Evolutionary conservation across 1,140 invertebrate species (phyloP).

Genomic region (Achatina immaculata): DNA sequence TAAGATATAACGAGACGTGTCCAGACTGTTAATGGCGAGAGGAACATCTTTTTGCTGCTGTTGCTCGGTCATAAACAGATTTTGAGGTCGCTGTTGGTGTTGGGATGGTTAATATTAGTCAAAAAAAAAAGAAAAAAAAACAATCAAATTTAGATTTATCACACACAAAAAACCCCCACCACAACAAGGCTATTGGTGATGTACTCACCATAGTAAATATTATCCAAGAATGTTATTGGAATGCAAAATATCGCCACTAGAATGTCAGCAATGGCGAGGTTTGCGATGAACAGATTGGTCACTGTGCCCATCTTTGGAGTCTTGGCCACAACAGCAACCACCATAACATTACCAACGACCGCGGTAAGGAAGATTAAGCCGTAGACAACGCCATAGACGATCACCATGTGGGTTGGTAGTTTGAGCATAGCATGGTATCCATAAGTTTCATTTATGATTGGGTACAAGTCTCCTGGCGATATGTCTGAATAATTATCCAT

Average conservation of each 20-base stretch:
- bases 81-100: too few species aligned
- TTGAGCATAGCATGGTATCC: conserved; percentile 43
- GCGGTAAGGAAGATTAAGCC: conserved; percentile 81
- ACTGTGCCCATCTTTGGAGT: conserved; percentile 89
- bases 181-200: too few species aligned
- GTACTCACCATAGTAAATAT: conserved; percentile 52
- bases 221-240: conserved; percentile 82
- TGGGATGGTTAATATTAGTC: too few species aligned
- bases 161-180: too few species aligned
- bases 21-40: too few species aligned
- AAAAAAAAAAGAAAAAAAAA: too few species aligned
- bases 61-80: too few species aligned
- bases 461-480: neutral
- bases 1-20: too few species aligned
- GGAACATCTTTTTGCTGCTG: too few species aligned
- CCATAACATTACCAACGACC: conserved; percentile 86
- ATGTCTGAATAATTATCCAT: neutral
- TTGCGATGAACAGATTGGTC: conserved; percentile 93
- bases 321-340: conserved; percentile 86
- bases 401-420: conserved; percentile 43
- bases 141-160: too few species aligned
- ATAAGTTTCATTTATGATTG: neutral
- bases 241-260: conserved; percentile 90
- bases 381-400: conserved; percentile 48
- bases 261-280: conserved; percentile 90